These are phyloP conservation scores for Marcusenius ussheri DNA, from an alignment of 2,113 vertebrate species.

Conservation along the genomic window DNA sequence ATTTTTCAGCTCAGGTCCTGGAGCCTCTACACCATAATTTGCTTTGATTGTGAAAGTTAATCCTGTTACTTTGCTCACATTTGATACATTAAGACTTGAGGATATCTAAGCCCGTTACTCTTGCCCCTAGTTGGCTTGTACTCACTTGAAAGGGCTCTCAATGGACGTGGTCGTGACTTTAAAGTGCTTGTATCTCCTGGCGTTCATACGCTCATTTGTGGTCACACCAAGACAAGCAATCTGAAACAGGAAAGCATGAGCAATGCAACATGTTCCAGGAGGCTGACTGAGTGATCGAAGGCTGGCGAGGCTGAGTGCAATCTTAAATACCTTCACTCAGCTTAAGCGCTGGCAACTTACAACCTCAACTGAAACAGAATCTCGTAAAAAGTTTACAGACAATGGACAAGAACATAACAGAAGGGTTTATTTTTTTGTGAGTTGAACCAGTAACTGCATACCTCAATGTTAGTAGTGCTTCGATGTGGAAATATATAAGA, in stretches of 20 bases:
- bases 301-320: not conserved
- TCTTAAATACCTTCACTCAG: not conserved
- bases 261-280: not conserved
- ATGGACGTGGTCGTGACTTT: conserved; percentile 98
- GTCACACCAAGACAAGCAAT: conserved; percentile 96
- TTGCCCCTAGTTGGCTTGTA: conserved; percentile 11
- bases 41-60: not conserved
- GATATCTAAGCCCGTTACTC: not conserved
- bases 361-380: not conserved
- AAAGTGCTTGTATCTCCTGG: conserved; percentile 99
- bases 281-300: not conserved
- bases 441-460: not conserved
- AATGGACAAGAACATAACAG: not conserved
- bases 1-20: not conserved
- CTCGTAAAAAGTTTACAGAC: not conserved
- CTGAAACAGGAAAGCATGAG: conserved; percentile 47
- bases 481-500: not conserved
- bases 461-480: not conserved
- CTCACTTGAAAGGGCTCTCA: conserved; percentile 98
- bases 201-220: conserved; percentile 98
- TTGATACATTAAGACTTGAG: not conserved
- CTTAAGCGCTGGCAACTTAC: not conserved
- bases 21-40: not conserved
- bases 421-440: not conserved
- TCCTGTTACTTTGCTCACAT: not conserved